Conservation (phyloP, 2,113 vertebrate genomes). For the Tychaedon coryphoeus region DNA sequence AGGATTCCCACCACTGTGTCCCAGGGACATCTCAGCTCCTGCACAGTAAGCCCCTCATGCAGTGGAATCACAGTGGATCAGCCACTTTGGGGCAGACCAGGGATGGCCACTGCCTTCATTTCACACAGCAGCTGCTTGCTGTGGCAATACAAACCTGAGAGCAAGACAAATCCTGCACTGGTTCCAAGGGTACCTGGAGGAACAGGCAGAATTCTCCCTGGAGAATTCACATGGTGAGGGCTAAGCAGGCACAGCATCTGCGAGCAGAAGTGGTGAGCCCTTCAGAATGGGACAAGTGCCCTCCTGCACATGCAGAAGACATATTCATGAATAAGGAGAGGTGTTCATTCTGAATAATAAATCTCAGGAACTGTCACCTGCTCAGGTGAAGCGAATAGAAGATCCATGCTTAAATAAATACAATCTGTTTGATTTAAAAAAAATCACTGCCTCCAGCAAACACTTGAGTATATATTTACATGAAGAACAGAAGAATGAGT, state of each 20-base stretch:
- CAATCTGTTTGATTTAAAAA: not conserved
- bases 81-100: not conserved
- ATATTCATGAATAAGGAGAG: not conserved
- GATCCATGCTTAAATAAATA: not conserved
- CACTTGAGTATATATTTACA: not conserved
- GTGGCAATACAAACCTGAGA: not conserved
- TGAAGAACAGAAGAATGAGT: not conserved
- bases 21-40: not conserved
- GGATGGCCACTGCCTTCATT: not conserved
- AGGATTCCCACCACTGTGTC: not conserved
- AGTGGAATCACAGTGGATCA: rapidly evolving
- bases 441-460: not conserved
- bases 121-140: not conserved
- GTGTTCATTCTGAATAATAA: not conserved
- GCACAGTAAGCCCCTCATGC: rapidly evolving
- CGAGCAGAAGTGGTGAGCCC: not conserved
- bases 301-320: not conserved
- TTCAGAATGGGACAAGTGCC: not conserved
- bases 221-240: rapidly evolving
- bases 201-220: not conserved
- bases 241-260: not conserved
- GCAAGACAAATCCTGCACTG: not conserved
- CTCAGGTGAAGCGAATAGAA: not conserved
- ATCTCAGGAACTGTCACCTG: not conserved
- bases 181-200: not conserved